Percentiles rank a stretch among this genome's conserved stretches.
Evolutionary conservation across 1,140 invertebrate genomes (phyloP).

Genomic region (Globodera ellingtonae): DNA sequence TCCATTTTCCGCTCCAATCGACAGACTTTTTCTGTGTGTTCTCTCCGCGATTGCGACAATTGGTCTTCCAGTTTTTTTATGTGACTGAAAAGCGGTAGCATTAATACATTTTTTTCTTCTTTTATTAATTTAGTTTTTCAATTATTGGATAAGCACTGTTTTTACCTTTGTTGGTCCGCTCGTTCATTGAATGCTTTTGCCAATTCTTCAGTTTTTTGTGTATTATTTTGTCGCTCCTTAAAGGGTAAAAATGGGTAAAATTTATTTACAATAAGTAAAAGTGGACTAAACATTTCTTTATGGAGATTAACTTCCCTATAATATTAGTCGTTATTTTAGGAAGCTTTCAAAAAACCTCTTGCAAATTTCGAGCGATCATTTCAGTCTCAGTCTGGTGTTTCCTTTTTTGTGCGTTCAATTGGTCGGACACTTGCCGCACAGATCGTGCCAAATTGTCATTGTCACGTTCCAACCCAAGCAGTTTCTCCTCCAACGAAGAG

Average conservation of each 20-base stretch:
- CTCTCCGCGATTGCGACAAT: background rate
- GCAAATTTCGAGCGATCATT: conserved; percentile 8
- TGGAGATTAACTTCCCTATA: too few species aligned
- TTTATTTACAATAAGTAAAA: too few species aligned
- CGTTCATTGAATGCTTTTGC: background rate
- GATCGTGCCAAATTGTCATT: conserved; percentile 29
- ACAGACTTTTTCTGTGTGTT: background rate
- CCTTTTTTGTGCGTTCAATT: background rate
- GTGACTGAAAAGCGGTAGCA: conserved; percentile 8
- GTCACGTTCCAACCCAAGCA: conserved; percentile 29
- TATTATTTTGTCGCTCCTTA: conserved; percentile 1
- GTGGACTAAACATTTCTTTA: too few species aligned
- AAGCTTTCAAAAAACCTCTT: conserved; percentile 22
- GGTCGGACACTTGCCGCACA: conserved; percentile 3
- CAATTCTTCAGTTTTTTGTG: conserved; percentile 15
- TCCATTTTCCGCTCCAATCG: conserved; percentile 1
- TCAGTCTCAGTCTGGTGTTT: conserved; percentile 12
- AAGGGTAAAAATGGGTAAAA: background rate
- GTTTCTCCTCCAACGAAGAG: conserved; percentile 29
- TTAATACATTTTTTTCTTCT: background rate
- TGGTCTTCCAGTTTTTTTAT: conserved; percentile 11
- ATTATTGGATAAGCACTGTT: background rate
- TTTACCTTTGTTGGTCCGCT: conserved; percentile 8
- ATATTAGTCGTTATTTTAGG: too few species aligned
- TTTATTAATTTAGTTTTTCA: background rate